phyloP scores from a whole-genome alignment of 2,888 invertebrate species.

The Eupeodes luniger region DNA sequence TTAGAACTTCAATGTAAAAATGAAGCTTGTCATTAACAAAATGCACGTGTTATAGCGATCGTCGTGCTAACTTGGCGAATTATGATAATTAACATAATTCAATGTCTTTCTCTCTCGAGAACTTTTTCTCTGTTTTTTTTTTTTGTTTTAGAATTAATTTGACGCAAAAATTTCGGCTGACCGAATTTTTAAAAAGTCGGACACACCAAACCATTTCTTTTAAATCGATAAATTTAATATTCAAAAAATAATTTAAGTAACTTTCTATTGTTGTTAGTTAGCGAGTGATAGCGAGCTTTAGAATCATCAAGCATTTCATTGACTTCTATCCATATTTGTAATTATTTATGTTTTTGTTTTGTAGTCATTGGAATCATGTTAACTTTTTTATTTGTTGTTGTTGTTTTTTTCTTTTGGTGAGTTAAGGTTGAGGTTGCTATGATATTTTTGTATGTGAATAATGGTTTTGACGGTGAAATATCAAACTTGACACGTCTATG shows the following conservation, averaged over 20 bases:
- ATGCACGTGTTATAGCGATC: not conserved
- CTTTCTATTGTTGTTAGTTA: slow-evolving; percentile 40
- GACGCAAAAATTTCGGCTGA: not conserved
- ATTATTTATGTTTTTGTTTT: not conserved
- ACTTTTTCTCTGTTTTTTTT: not conserved
- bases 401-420: not conserved
- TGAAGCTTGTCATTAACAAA: slow-evolving; percentile 15
- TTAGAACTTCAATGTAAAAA: slow-evolving; percentile 32
- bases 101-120: not conserved
- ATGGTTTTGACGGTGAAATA: not conserved
- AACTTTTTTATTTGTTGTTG: not conserved
- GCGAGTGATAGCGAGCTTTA: not conserved
- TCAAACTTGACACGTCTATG: slow-evolving; percentile 12
- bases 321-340: not conserved
- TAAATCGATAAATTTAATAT: slow-evolving; percentile 23
- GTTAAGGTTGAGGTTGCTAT: slow-evolving; percentile 18
- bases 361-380: not conserved
- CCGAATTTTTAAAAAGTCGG: not conserved
- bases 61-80: slow-evolving; percentile 17
- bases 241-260: slow-evolving; percentile 15
- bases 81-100: slow-evolving; percentile 9
- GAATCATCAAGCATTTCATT: not conserved
- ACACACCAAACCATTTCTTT: not conserved
- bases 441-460: not conserved
- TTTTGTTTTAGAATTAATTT: not conserved